Evolutionary conservation across 2,797 vertebrate species (phyloP).

Genomic region (Ptychobarbus kaznakovi): DNA sequence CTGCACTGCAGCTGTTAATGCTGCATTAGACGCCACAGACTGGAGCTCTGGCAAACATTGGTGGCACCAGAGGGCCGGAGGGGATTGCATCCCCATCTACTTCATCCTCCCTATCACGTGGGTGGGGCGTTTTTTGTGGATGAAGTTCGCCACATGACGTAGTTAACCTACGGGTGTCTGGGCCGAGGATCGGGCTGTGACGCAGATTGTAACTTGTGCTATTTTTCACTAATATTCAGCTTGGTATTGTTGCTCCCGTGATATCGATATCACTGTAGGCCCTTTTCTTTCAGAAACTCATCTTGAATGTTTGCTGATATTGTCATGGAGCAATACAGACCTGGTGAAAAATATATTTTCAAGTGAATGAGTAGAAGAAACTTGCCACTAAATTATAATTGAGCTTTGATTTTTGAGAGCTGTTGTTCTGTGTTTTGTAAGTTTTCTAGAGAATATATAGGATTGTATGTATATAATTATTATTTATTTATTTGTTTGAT

Average conservation of each 20-base stretch:
- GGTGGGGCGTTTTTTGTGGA: slow-evolving; percentile 58
- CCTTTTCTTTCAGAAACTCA: neutral
- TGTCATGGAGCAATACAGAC: neutral
- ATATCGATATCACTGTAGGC: neutral
- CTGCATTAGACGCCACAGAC: slow-evolving; percentile 60
- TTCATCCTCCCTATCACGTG: slow-evolving; percentile 4
- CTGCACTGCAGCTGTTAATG: slow-evolving; percentile 75
- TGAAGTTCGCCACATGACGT: slow-evolving; percentile 46
- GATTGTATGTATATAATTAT: neutral
- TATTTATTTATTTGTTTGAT: neutral
- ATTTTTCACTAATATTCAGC: slow-evolving; percentile 9
- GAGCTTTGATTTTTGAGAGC: neutral
- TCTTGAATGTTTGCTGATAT: no score
- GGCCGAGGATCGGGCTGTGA: slow-evolving; percentile 41
- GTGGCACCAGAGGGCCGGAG: slow-evolving; percentile 34
- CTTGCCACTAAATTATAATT: neutral
- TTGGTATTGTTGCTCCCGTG: neutral
- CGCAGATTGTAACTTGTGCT: slow-evolving; percentile 37
- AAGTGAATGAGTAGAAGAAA: neutral
- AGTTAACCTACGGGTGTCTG: slow-evolving; percentile 42
- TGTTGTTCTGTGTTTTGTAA: neutral
- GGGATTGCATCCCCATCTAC: slow-evolving; percentile 10
- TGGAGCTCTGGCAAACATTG: slow-evolving; percentile 40
- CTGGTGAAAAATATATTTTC: neutral
- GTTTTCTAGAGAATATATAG: neutral